Base-by-base conservation (phyloP, 2,797 vertebrate genomes). In the Pangasius krempfi region DNA sequence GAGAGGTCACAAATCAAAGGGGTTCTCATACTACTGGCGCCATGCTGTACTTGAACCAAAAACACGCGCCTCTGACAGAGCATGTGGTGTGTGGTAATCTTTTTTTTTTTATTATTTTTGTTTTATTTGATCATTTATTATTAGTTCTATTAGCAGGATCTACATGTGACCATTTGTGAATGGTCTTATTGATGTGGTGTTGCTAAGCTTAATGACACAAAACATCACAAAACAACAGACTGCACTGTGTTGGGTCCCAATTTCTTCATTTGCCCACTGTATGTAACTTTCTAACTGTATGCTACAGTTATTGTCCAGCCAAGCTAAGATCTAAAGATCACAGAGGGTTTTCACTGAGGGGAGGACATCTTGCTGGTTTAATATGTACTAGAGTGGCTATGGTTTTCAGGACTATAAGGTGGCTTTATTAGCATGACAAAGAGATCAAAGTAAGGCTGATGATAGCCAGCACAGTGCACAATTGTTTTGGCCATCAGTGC, bases 1-100 rank as follows among this genome's bases (percentile, higher is more conserved):
- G 87, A 92, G 89, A 92, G 92, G 90, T 90, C 89, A 91, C 87
- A 89, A 92, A 91, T 92, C 89, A 91, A 90, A 92, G 92, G 85
- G 88, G 73, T 88, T 92, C 84, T 70, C 88, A 75, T 86, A 72
- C 85, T 72, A 84, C 86, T 88, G 92, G 89, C 86, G 84, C 88
- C 90, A 87, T 78, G 64, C 88, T 86, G 64, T 54, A 78, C 90
- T 88, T 52, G 33, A 81, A 89, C 82, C 85, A 68, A 90, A 89
- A 84, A 87, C 90, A 70, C 2, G 66, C 4, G 76, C 58, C 72
- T 64, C 25, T 81, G 79, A 86, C 78, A 88, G 85, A 87, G 82
- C 64, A 37, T 60, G 84, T 56, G 30, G 37, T 66, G 75, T 66
- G 75, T 62, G 88, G 78, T 82, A 80, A 85, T 56, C 60, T 75